phyloP scores from a whole-genome alignment of 2,113 vertebrate genomes.

The Alligator sinensis region DNA sequence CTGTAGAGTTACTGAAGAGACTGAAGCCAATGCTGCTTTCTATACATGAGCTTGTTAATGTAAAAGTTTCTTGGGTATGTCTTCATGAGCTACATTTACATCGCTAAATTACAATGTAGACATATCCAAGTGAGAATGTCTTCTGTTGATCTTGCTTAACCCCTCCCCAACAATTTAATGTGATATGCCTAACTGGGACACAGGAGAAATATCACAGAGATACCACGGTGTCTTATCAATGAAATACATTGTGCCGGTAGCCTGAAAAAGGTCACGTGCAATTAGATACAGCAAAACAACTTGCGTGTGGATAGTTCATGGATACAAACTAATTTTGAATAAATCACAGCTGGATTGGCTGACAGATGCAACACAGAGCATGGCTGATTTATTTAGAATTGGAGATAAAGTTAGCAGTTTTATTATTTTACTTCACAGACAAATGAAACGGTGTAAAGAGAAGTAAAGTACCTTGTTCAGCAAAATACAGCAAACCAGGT shows the following conservation, averaged over 20 bases:
- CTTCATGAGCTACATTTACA: background rate
- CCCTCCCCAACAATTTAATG: background rate
- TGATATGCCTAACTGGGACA: background rate
- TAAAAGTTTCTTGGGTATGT: background rate
- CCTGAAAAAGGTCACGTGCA: background rate
- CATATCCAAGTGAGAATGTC: background rate
- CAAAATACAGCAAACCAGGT: background rate
- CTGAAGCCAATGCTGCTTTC: background rate
- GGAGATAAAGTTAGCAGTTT: background rate
- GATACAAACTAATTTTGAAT: background rate
- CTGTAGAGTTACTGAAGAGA: background rate
- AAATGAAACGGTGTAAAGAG: background rate
- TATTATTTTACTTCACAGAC: background rate
- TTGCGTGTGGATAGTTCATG: background rate
- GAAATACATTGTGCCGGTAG: background rate
- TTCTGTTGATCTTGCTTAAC: background rate
- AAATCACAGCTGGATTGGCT: background rate
- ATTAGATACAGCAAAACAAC: background rate
- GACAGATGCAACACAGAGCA: background rate
- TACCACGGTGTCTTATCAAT: background rate
- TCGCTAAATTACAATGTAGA: background rate
- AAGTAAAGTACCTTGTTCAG: background rate
- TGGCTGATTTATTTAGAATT: background rate
- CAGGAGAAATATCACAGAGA: background rate
- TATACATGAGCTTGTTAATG: background rate